Evolutionary conservation across 2,113 vertebrate species (phyloP), one percentile per base, ranked within the genome.

Genomic region (Eolophus roseicapilla): DNA sequence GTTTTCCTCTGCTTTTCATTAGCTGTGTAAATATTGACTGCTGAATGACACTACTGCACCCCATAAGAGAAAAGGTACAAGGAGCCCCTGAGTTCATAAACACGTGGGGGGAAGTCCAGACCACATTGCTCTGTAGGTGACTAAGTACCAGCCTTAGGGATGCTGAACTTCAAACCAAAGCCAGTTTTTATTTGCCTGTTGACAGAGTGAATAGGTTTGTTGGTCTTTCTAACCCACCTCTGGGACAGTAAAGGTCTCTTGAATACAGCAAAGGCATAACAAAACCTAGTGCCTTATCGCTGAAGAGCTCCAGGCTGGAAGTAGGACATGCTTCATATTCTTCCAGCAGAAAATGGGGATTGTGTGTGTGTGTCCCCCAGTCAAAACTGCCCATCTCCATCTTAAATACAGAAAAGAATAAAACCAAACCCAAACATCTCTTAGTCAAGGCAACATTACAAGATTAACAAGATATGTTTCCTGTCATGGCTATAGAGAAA

Each of bases 101-200:
- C 9, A 28, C 14, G 43, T 11, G 24, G 20, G 47, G 23, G 7
- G 4, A 43, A 73, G 19, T 16, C 47, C 77, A 87, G 55, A 33
- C 3, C 84, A 55, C 5, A 31, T 57, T 19, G 28, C 68, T 29
- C 23, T 5, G 3, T n/a, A 82, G 47, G 76, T 37, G 5, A 4
- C 0, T 2, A 39, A 70, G 28, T 39, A n/a, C 25, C 52, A 69
- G 67, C 49, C 57, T 33, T 35, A 17, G 43, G 13, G 67, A 65
- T 14, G 41, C 49, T 95, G 93, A 95, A 89, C 75, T 95, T 96
- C 87, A 87, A 82, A 85, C 18, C 68, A 76, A 95, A 96, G 89
- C 86, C 70, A 31, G 78, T 27, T 47, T 97, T 94, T 92, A 53
- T 86, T 55, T 92, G 81, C 71, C 84, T 95, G 20, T 95, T 96